Conservation (phyloP, 2,113 vertebrate species). For the Bolborhynchus lineola region DNA sequence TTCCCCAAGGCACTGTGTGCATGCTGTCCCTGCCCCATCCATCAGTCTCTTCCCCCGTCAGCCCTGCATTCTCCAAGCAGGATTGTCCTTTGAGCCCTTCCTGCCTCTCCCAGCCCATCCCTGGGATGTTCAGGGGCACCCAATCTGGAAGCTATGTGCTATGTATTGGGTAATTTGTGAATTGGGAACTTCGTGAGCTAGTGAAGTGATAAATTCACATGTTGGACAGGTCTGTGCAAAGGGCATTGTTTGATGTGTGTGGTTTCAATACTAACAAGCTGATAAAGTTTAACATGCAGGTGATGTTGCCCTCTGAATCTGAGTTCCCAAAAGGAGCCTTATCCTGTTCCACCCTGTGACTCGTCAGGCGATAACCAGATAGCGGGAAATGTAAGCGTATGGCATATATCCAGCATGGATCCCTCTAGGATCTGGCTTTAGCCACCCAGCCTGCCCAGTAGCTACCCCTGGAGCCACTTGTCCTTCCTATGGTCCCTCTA, state of each 20-base stretch:
- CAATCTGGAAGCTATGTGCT: rapidly evolving
- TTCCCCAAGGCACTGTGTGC: rapidly evolving
- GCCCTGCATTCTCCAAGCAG: not conserved
- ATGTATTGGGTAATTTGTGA: not conserved
- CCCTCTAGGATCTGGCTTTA: not conserved
- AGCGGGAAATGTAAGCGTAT: not conserved
- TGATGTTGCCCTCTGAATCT: not conserved
- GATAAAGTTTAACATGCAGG: not conserved
- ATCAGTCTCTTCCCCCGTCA: not conserved
- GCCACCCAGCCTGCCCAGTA: not conserved
- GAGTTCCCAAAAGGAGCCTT: rapidly evolving
- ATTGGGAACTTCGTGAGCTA: not conserved
- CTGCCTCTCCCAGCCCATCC: not conserved
- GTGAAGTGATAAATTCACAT: not conserved
- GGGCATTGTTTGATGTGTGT: not conserved
- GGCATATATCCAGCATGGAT: rapidly evolving
- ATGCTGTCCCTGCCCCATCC: not conserved
- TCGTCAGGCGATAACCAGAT: rapidly evolving
- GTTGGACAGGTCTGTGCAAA: rapidly evolving
- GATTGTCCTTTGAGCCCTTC: rapidly evolving
- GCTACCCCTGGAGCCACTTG: not conserved
- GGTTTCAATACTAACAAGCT: not conserved
- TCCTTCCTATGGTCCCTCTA: not conserved
- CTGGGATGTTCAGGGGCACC: not conserved
- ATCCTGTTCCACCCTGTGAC: not conserved